Conservation (phyloP, 2,797 vertebrate genomes). For the Cetoscarus ocellatus region DNA sequence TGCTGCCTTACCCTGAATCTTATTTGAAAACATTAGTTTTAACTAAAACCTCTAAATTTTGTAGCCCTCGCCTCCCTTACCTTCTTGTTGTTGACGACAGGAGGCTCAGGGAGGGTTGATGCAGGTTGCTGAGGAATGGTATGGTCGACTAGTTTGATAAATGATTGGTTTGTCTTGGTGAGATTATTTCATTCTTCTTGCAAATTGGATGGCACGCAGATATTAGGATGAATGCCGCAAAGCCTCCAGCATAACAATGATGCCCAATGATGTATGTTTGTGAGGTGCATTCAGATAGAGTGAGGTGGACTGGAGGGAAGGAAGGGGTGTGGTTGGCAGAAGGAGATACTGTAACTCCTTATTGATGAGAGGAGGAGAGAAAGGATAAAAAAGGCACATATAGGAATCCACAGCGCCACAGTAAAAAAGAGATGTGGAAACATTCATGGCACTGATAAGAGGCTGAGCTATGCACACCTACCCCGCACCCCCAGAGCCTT, state of each 20-base stretch:
- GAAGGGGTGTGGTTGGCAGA: conserved; percentile 15
- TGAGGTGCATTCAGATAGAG: conserved; percentile 15
- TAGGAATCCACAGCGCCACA: neutral
- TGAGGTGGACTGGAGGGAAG: neutral
- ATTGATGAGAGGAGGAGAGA: conserved; percentile 20
- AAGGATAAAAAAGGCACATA: neutral
- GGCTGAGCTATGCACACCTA: conserved; percentile 10
- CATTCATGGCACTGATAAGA: conserved; percentile 37
- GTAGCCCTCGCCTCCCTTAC: no score
- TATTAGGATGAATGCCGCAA: conserved; percentile 71
- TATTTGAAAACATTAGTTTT: no score
- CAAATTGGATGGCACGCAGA: conserved; percentile 67
- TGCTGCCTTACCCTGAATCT: no score
- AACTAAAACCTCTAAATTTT: no score
- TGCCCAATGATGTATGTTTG: conserved; percentile 60
- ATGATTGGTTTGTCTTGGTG: conserved; percentile 65
- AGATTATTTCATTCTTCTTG: conserved; percentile 76
- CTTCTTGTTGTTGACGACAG: conserved; percentile 10
- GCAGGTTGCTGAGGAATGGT: neutral
- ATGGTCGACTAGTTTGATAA: conserved; percentile 60
- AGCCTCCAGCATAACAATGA: conserved; percentile 59
- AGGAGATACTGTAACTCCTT: conserved; percentile 4
- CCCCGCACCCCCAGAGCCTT: neutral
- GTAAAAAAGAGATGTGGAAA: conserved; percentile 38
- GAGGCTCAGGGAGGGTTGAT: neutral